Evolutionary conservation across 2,888 invertebrate genomes (phyloP), one percentile per base, ranked within the genome.

Genomic region (Achlya flavicornis): DNA sequence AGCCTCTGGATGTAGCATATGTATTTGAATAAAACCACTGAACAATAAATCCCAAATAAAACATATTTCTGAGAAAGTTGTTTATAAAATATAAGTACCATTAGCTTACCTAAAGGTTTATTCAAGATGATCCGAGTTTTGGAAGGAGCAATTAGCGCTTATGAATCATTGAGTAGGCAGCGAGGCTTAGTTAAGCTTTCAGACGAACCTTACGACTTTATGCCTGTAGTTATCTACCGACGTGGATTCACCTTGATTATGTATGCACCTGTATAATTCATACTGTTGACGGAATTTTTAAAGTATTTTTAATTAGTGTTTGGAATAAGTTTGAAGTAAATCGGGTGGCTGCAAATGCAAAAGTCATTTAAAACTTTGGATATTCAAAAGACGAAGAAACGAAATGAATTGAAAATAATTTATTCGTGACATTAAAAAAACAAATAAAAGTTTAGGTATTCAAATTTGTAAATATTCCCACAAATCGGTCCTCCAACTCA

Each of bases 81-180:
- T 64, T 64, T 70, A 70, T 70, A 76, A 73, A 71, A 73, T 69
- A 74, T 68, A 70, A 65, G 66, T 62, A 60, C 72, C 75, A 73
- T 77, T 76, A 75, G 73, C 79, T 73, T 75, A 66, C 69, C 71
- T 70, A 73, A 76, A 75, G 80, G 77, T 79, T 86, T 85, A 81
- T 77, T 75, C 77, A 73, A 83, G 85, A 81, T 88, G 74, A 88
- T 86, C 87, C 85, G 81, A 83, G 84, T 87, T 89, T 88, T 81
- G 80, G 79, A 84, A 84, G 84, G 79, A 84, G 86, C 85, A 89
- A 90, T 90, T 90, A 90, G 84, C 78, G 81, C 76, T 80, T 74
- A 71, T 90, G 88, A 89, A 90, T 90, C 79, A 90, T 90, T 89
- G 73, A 90, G 81, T 76, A 82, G 83, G 70, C 76, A 66, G 75